Evolutionary conservation across 2,113 vertebrate species (phyloP), one percentile per base, ranked within the genome.

Genomic region (Hydropotes inermis): DNA sequence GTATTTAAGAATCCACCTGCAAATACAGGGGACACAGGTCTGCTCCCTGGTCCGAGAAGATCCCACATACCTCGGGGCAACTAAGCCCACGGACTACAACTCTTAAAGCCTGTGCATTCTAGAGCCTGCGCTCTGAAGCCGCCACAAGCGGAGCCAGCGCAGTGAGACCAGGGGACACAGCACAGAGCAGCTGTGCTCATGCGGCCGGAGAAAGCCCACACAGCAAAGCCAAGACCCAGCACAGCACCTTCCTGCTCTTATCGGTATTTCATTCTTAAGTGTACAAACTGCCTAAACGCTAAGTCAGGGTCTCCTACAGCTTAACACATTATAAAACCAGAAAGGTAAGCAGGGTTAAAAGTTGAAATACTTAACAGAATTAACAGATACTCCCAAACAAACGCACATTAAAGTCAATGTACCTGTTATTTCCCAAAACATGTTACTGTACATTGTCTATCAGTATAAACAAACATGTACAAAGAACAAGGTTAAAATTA

Each of bases 401-500:
- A 27, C 95, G 50, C 25, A 91, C 36, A 52, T 13, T 84, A 39
- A 89, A 61, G 30, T 79, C 67, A 86, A 81, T 83, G 17, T 43
- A 81, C 64, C 25, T 94, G 17, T 79, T 84, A 79, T 47, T 91
- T 81, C 64, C 45, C 57, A 54, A 88, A 96, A 67, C 5, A 88
- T 47, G 57, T 54, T 85, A 85, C 39, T 87, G 1, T 47, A 36
- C 74, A 78, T 45, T 91, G 27, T 60, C 39, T 61, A 85, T 10
- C 36, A 43, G 16, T 43, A 93, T 58, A 78, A 89, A 89, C 55
- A 91, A 94, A 84, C 16, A 33, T 58, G 45, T 85, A 92, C 64
- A 89, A 79, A 93, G 45, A 84, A 60, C 9, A 92, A 19, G 64
- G 28, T 58, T 89, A 67, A 94, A 97, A 89, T 52, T 23, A 97